These are phyloP conservation scores for Cervus canadensis DNA, from an alignment of 2,113 vertebrate genomes.

Conservation along the genomic window DNA sequence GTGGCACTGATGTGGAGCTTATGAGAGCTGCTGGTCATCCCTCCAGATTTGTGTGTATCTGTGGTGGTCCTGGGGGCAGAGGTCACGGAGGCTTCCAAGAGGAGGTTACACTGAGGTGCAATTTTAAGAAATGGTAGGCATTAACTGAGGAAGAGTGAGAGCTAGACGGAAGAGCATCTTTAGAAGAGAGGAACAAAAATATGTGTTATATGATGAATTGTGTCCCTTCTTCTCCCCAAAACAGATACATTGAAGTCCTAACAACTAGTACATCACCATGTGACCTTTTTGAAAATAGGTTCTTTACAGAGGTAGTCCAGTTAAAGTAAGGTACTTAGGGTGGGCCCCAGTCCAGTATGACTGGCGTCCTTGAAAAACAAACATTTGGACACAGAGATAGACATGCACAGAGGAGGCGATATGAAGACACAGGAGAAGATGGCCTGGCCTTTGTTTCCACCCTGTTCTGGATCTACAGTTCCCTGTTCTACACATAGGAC, in stretches of 20 bases:
- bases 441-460: background rate
- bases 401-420: background rate
- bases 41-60: background rate
- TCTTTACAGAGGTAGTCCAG: background rate
- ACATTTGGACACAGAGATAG: background rate
- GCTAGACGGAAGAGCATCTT: background rate
- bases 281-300: background rate
- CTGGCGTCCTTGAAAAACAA: background rate
- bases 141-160: background rate
- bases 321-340: background rate
- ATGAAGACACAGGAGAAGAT: background rate
- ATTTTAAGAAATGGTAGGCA: background rate
- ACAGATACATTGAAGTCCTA: background rate
- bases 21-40: background rate
- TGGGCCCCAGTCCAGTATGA: background rate
- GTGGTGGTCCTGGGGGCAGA: background rate
- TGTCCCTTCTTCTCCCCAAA: background rate
- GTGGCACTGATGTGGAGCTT: background rate
- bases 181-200: background rate
- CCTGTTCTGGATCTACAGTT: background rate
- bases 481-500: background rate
- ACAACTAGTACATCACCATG: background rate
- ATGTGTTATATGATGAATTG: background rate
- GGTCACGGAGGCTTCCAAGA: fast-evolving
- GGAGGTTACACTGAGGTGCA: background rate